A percentile compares a stretch with the other conserved stretches of the same genome.
These are phyloP conservation scores for Leuciscus idus DNA, from an alignment of 2,113 vertebrate genomes.

Conservation along the genomic window DNA sequence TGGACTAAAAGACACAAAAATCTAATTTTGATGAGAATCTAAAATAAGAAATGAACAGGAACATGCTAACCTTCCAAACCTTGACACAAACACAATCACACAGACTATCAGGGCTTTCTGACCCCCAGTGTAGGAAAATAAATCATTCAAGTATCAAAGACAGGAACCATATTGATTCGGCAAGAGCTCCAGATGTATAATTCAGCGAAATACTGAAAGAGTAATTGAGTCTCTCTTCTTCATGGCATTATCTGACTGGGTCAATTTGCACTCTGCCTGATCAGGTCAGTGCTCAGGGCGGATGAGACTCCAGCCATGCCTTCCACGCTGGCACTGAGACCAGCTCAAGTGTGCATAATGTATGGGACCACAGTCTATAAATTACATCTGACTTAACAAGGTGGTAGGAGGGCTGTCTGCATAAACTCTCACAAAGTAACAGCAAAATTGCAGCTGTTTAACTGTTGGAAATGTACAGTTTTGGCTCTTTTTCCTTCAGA, in stretches of 20 bases:
- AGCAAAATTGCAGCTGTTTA: slow-evolving; percentile 16
- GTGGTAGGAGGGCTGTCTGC: slow-evolving; percentile 4
- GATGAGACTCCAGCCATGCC: background rate
- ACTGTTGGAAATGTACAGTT: background rate
- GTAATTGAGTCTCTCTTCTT: slow-evolving; percentile 41
- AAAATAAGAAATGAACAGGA: background rate
- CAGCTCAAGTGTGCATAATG: slow-evolving; percentile 25
- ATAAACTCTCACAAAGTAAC: background rate
- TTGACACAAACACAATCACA: background rate
- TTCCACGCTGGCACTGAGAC: background rate
- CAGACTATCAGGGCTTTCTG: slow-evolving; percentile 33
- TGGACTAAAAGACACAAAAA: background rate
- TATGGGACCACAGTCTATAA: background rate
- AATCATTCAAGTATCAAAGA: background rate
- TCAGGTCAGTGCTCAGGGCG: slow-evolving; percentile 24
- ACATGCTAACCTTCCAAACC: background rate
- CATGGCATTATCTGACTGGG: slow-evolving; percentile 18
- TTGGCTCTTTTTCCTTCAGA: background rate
- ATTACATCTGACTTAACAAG: background rate
- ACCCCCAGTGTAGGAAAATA: background rate
- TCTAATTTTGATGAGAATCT: background rate
- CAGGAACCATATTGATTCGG: slow-evolving; percentile 18
- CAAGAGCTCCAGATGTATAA: slow-evolving; percentile 4
- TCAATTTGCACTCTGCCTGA: slow-evolving; percentile 19
- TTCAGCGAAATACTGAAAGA: background rate